Evolutionary conservation across 2,113 vertebrate species (phyloP).

Genomic region (Orientallactaga bullata): DNA sequence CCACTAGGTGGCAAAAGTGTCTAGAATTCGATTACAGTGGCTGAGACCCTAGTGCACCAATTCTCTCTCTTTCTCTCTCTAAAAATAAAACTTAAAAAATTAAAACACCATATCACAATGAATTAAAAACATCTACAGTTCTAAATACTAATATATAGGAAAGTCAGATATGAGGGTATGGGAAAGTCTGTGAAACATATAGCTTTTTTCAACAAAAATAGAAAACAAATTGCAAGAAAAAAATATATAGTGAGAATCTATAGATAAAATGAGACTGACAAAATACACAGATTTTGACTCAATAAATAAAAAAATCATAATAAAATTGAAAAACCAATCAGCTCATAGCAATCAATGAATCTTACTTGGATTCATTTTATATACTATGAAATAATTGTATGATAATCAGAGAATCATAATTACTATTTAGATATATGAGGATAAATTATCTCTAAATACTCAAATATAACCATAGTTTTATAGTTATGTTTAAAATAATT

Average conservation of each 20-base stretch:
- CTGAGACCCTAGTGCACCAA: too few relatives aligned
- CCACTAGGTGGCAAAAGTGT: too few relatives aligned
- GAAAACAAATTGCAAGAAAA: neutral
- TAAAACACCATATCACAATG: too few relatives aligned
- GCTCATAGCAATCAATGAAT: neutral
- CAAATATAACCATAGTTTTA: neutral
- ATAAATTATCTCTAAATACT: conserved; percentile 20
- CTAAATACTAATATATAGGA: neutral
- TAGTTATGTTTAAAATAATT: neutral
- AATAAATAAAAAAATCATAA: neutral
- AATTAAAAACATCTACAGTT: neutral
- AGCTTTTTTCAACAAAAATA: neutral
- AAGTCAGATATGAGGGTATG: neutral
- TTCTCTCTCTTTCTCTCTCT: too few relatives aligned
- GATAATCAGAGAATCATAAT: neutral
- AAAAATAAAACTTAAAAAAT: too few relatives aligned
- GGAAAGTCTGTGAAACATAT: neutral
- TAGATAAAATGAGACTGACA: neutral
- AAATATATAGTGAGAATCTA: neutral
- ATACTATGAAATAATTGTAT: conserved; percentile 1
- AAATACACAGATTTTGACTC: neutral
- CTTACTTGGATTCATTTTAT: neutral
- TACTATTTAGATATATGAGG: neutral
- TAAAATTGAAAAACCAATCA: neutral
- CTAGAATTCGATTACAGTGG: too few relatives aligned